These are phyloP conservation scores for Tachysurus vachellii DNA, from an alignment of 2,113 vertebrate genomes.

Conservation along the genomic window DNA sequence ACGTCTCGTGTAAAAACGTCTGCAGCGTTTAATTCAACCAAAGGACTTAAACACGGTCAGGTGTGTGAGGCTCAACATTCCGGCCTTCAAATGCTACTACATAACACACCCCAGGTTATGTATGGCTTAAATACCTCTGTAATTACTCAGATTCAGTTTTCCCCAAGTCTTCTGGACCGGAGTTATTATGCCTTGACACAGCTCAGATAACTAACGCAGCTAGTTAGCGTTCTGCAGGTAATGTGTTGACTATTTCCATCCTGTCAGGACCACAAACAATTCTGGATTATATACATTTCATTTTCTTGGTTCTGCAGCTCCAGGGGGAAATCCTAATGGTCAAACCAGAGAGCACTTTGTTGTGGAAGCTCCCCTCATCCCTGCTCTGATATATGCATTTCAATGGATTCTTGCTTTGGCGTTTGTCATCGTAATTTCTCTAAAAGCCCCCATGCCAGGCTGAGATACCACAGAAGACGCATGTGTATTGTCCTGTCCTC, in stretches of 20 bases:
- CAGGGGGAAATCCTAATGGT: not conserved
- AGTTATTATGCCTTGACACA: not conserved
- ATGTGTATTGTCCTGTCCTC: slow-evolving; percentile 7
- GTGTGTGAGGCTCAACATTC: not conserved
- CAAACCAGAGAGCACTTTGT: not conserved
- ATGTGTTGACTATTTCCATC: not conserved
- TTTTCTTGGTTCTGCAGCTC: not conserved
- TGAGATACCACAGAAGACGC: not conserved
- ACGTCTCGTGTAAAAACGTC: not conserved
- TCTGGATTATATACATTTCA: not conserved
- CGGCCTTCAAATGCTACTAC: not conserved
- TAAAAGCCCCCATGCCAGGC: not conserved
- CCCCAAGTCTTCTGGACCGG: not conserved
- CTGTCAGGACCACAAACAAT: not conserved
- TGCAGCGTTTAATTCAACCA: not conserved
- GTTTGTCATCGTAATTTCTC: slow-evolving; percentile 11
- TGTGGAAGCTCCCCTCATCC: not conserved
- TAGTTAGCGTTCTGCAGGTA: not conserved
- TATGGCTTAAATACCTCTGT: not conserved
- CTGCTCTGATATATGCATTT: not conserved
- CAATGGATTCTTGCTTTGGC: not conserved
- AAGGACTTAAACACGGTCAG: not conserved
- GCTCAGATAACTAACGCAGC: not conserved
- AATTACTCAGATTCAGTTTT: not conserved
- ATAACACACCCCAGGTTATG: not conserved